Conservation (phyloP, 2,797 vertebrate genomes). For the Otolemur crassicaudatus region DNA sequence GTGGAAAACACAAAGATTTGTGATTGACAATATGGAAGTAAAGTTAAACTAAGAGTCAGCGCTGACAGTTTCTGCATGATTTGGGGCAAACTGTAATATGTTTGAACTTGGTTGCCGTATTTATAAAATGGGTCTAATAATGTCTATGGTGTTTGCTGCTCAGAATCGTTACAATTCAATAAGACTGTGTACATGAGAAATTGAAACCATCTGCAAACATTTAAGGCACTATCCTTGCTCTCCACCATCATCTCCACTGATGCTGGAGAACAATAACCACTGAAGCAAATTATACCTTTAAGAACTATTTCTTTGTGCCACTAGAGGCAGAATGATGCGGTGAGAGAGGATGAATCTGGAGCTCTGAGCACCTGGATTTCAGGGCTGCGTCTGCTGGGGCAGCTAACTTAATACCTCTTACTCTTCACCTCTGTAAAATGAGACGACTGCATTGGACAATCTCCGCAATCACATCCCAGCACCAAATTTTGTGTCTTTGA, state of each 20-base stretch:
- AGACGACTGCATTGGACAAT: not conserved
- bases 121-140: not conserved
- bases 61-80: not conserved
- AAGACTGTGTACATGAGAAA: not conserved
- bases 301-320: not conserved
- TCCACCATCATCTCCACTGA: not conserved
- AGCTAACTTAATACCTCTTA: not conserved
- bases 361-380: not conserved
- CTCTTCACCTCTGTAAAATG: not conserved
- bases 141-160: not conserved
- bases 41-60: constrained; percentile 17
- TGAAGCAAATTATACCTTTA: not conserved
- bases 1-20: constrained; percentile 54
- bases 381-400: not conserved
- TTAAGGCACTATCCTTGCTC: not conserved
- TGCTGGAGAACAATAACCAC: not conserved
- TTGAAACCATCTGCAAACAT: not conserved
- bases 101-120: not conserved
- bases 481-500: not conserved
- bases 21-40: constrained; percentile 5
- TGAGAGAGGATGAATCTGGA: not conserved
- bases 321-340: not conserved
- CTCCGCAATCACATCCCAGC: not conserved
- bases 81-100: not conserved
- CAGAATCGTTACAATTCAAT: not conserved